Percentiles rank a stretch among this genome's conserved stretches.
Evolutionary conservation across 2,888 invertebrate genomes (phyloP).

Genomic region (Deilephila elpenor): DNA sequence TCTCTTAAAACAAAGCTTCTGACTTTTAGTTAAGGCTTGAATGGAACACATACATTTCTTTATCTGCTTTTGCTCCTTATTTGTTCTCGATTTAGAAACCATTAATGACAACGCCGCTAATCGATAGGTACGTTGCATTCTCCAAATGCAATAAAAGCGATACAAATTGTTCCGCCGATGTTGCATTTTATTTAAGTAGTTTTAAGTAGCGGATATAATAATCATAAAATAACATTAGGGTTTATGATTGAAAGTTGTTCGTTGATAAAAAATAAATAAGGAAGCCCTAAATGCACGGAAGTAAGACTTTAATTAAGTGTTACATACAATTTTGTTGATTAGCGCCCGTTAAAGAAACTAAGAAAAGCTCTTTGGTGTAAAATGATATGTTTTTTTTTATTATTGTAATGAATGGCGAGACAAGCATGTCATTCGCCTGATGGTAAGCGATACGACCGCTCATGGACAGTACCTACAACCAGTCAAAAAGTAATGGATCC

Average conservation of each 20-base stretch:
- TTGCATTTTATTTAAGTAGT: neutral
- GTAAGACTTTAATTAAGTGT: slow-evolving; percentile 4
- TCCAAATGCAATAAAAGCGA: neutral
- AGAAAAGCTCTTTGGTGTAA: neutral
- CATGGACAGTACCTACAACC: too few species aligned
- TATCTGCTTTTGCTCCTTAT: neutral
- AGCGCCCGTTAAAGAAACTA: neutral
- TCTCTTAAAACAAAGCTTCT: too few species aligned
- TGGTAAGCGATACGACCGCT: too few species aligned
- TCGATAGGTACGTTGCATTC: neutral
- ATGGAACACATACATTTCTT: neutral
- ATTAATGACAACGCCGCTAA: neutral
- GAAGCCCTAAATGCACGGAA: slow-evolving; percentile 14
- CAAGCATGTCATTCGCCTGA: too few species aligned
- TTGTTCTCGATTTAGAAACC: neutral
- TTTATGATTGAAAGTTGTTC: neutral
- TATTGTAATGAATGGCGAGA: too few species aligned
- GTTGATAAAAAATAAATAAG: slow-evolving; percentile 11
- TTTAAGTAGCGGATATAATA: slow-evolving; percentile 22
- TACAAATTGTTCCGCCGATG: neutral
- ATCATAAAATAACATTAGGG: slow-evolving; percentile 7
- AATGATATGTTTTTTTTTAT: too few species aligned
- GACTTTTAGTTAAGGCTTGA: too few species aligned
- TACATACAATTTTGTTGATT: neutral
- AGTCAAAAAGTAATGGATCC: too few species aligned